These are phyloP conservation scores for Gastracanthus pulcherrimus DNA, from an alignment of 2,888 invertebrate species.

Conservation along the genomic window DNA sequence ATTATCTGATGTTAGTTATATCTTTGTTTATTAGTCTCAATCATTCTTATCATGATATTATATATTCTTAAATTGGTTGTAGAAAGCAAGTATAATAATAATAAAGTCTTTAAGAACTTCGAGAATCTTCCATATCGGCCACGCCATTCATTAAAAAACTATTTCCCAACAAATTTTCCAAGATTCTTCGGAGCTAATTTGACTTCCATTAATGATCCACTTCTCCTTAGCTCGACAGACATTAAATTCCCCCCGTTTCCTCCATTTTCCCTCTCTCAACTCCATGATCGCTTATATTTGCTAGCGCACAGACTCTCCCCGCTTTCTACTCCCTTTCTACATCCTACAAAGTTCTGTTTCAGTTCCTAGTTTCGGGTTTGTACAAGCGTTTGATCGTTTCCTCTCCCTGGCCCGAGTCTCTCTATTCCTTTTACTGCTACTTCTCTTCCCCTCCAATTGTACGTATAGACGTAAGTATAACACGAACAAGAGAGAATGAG, in stretches of 20 bases:
- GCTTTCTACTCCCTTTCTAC: not conserved
- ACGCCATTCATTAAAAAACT: not conserved
- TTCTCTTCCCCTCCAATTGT: not conserved
- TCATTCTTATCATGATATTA: too few relatives aligned
- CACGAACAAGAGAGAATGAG: not conserved
- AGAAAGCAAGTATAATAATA: too few relatives aligned
- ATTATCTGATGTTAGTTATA: too few relatives aligned
- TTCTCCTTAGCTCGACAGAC: constrained; percentile 18
- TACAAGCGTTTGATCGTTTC: constrained; percentile 4
- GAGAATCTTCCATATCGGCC: too few relatives aligned
- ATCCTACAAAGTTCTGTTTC: not conserved
- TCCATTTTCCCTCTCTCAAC: not conserved
- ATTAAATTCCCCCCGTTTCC: not conserved
- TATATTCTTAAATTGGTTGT: too few relatives aligned
- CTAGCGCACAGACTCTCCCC: not conserved
- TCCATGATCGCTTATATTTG: constrained; percentile 12
- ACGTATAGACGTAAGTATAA: not conserved
- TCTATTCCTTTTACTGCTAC: not conserved
- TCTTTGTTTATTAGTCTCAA: too few relatives aligned
- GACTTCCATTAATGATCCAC: not conserved
- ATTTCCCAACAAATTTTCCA: not conserved
- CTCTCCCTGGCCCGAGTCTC: not conserved
- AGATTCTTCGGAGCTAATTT: not conserved
- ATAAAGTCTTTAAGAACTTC: too few relatives aligned
- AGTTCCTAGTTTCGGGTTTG: constrained; percentile 14